phyloP scores from a whole-genome alignment of 2,888 invertebrate genomes.

The Eilema caniola region DNA sequence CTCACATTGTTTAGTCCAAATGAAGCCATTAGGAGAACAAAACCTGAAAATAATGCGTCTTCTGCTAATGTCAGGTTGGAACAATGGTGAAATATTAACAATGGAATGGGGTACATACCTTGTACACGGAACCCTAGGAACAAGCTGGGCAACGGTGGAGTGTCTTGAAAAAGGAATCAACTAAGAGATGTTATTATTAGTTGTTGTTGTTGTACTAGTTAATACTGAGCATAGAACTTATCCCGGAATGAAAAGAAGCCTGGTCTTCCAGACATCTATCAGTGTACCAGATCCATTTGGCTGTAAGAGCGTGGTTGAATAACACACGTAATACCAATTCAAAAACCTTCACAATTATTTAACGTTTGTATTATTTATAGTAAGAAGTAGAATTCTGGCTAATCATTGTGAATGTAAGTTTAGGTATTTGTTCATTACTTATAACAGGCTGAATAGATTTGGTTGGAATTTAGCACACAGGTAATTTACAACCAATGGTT shows the following conservation, averaged over 20 bases:
- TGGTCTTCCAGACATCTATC: too few species aligned
- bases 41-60: slow-evolving; percentile 48
- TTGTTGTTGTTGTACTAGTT: too few species aligned
- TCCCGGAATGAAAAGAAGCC: too few species aligned
- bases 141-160: not conserved
- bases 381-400: too few species aligned
- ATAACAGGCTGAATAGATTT: not conserved
- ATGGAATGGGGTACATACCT: not conserved
- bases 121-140: not conserved
- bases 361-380: too few species aligned
- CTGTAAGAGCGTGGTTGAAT: too few species aligned
- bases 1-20: slow-evolving; percentile 34
- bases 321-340: too few species aligned
- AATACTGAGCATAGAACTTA: too few species aligned
- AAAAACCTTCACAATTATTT: too few species aligned
- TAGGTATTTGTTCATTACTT: not conserved
- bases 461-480: not conserved
- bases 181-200: too few species aligned
- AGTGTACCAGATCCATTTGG: too few species aligned
- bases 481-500: too few species aligned
- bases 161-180: not conserved
- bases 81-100: slow-evolving; percentile 22
- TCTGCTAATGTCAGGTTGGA: slow-evolving; percentile 47
- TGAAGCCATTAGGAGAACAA: slow-evolving; percentile 44
- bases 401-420: not conserved